phyloP scores from a whole-genome alignment of 2,113 vertebrate species.

The Charadrius vociferus region DNA sequence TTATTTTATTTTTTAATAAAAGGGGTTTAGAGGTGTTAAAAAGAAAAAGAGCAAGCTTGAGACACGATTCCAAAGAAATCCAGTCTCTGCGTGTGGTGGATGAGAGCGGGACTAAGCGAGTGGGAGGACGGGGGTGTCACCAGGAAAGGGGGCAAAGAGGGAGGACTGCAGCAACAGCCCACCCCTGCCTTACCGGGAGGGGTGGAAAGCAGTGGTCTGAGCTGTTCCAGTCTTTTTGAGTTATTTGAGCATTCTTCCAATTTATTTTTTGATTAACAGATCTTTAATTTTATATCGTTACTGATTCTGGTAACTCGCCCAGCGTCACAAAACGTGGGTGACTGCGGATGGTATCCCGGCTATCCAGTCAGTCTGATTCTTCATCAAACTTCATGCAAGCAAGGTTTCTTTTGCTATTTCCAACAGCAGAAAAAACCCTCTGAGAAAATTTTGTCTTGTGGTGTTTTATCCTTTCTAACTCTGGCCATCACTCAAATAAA shows the following conservation, averaged over 20 bases:
- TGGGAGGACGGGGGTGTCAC: not conserved
- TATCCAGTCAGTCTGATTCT: not conserved
- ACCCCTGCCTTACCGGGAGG: fast-evolving
- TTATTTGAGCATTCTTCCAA: not conserved
- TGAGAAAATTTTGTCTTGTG: not conserved
- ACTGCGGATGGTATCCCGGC: not conserved
- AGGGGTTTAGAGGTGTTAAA: not conserved
- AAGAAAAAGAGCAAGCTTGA: not conserved
- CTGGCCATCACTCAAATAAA: not conserved
- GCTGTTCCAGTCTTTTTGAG: not conserved
- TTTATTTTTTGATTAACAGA: not conserved
- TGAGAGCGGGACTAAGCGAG: not conserved
- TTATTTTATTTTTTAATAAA: not conserved
- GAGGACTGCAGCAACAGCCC: not conserved
- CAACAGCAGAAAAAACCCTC: not conserved
- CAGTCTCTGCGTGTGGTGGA: not conserved
- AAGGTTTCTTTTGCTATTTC: not conserved
- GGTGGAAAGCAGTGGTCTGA: not conserved
- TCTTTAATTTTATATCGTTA: not conserved
- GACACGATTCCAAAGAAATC: not conserved
- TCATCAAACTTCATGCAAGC: not conserved
- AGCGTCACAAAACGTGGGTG: not conserved
- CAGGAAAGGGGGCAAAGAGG: not conserved
- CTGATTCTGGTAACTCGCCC: not conserved
- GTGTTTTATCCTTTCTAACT: not conserved